Conservation (phyloP, 1,140 invertebrate species). For the Ridgeia piscesae region DNA sequence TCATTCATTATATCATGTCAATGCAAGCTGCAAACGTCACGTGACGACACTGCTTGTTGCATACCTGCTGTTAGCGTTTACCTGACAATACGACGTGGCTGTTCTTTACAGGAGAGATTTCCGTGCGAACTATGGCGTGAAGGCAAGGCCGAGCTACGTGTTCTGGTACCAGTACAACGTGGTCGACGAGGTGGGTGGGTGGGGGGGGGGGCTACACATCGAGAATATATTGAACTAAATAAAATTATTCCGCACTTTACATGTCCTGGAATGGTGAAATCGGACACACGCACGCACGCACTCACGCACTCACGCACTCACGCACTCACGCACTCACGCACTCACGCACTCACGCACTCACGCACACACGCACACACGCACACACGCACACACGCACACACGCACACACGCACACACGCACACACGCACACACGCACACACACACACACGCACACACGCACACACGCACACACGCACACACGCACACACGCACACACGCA, state of each 20-base stretch:
- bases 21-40: background rate
- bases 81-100: background rate
- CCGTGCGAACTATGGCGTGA: background rate
- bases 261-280: background rate
- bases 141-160: background rate
- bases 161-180: background rate
- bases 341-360: too few relatives aligned
- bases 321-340: too few relatives aligned
- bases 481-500: constrained; percentile 1
- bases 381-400: too few relatives aligned
- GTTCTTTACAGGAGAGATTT: background rate
- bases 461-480: background rate
- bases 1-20: background rate
- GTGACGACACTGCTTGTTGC: background rate
- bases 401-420: background rate
- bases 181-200: background rate
- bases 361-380: too few relatives aligned
- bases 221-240: too few relatives aligned
- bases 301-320: too few relatives aligned
- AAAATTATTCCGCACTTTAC: too few relatives aligned
- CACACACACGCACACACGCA: background rate
- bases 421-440: constrained; percentile 11
- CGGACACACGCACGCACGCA: too few relatives aligned
- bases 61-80: background rate
- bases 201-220: too few relatives aligned